Evolutionary conservation across 35 echinoderm and acorn worm species (phyloP), one percentile per base, ranked within the genome.

Genomic region (Diadema setosum): DNA sequence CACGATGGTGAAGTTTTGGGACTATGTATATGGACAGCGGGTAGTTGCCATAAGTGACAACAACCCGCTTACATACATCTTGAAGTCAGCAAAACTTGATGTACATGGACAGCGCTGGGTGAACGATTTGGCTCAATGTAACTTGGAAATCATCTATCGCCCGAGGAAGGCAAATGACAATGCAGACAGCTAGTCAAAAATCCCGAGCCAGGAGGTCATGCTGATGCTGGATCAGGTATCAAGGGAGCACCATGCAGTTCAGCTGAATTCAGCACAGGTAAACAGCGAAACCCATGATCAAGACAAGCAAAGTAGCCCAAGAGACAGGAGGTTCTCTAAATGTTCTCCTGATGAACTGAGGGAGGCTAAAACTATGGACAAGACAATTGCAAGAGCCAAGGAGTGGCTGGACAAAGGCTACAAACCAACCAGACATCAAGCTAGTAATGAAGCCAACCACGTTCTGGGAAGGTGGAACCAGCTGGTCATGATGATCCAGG

Each of bases 21-120:
- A 92, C 31, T 92, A 87, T 63, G 26, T 86, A 4, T 92, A 87
- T 61, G 90, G 90, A 1, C 87, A 86, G 26, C 0, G 45, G n/a
- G 44, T 92, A 42, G 73, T 46, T 27, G 83, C 64, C 20, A 41
- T 49, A 21, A 86, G 35, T 39, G 82, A 93, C 48, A 93, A 64
- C 45, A 87, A 93, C 73, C 90, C 85, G 33, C 45, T 93, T 3
- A 67, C 69, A 32, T 93, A 93, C 69, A 84, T 93, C 3, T 35
- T 65, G 48, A 48, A 65, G 1, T 32, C 83, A 25, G 90, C 84
- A 16, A 93, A 93, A 27, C 57, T 87, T 26, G 90, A 93, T 52
- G 80, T 85, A 6, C 43, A 58, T 31, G 32, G 84, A 26, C 91
- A 93, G 20, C 52, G 91, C 0, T 93, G 91, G 85, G 39, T 93